These are phyloP conservation scores for Alexandromys fortis DNA, from an alignment of 2,113 vertebrate species.

Conservation along the genomic window DNA sequence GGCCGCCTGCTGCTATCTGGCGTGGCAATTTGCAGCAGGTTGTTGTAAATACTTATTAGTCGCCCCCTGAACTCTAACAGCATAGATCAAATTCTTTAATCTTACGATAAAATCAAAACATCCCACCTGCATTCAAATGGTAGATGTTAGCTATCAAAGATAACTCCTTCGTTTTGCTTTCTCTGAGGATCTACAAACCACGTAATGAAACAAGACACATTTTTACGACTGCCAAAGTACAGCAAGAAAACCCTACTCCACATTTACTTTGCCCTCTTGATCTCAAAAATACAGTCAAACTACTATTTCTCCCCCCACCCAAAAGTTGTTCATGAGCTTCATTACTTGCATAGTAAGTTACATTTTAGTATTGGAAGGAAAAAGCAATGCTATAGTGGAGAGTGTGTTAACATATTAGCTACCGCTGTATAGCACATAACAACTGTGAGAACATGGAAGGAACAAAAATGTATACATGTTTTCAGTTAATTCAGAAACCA, in stretches of 20 bases:
- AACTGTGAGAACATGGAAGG: not conserved
- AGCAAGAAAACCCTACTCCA: not conserved
- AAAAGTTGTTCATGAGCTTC: conserved; percentile 29
- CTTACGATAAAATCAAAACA: conserved; percentile 22
- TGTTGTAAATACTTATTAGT: conserved; percentile 27
- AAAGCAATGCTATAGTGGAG: not conserved
- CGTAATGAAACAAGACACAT: not conserved
- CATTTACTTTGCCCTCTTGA: conserved; percentile 44
- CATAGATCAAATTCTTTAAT: conserved; percentile 15
- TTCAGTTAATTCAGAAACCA: not conserved
- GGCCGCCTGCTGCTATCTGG: not conserved
- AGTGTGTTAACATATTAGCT: conserved; percentile 12
- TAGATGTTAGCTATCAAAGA: conserved; percentile 44
- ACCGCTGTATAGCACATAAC: not conserved
- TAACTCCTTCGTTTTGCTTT: conserved; percentile 27
- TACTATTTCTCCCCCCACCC: conserved; percentile 20
- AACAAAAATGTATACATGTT: not conserved
- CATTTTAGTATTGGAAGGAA: conserved; percentile 55
- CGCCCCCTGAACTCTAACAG: not conserved
- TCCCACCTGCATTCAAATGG: not conserved
- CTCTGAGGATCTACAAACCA: conserved; percentile 47
- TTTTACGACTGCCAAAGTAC: conserved; percentile 38
- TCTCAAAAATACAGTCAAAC: conserved; percentile 55
- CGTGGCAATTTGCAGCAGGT: not conserved
- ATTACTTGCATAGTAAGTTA: conserved; percentile 49